These are phyloP conservation scores for Hyperoplus immaculatus DNA, from an alignment of 2,797 vertebrate species.

Conservation along the genomic window DNA sequence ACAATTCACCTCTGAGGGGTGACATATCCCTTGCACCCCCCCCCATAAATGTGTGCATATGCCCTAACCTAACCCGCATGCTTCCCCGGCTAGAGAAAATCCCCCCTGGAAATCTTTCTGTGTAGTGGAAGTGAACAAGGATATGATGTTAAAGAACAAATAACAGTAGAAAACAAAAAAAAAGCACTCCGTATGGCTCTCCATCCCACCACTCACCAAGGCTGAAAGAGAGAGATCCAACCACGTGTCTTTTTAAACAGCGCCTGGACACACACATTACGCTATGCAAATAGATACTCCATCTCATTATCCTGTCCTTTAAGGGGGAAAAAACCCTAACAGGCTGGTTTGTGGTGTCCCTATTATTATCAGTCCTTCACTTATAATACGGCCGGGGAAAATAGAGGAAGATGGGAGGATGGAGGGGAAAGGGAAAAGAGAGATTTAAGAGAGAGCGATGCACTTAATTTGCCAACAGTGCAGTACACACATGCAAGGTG, in stretches of 20 bases:
- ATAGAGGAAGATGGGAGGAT: constrained; percentile 44
- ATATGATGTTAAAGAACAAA: not conserved
- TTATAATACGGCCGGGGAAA: constrained; percentile 67
- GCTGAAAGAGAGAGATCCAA: constrained; percentile 51
- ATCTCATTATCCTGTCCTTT: constrained; percentile 88
- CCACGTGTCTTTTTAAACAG: constrained; percentile 75
- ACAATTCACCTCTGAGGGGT: too few relatives aligned
- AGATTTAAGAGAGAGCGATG: constrained; percentile 39
- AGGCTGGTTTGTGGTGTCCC: constrained; percentile 76
- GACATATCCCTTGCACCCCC: too few relatives aligned
- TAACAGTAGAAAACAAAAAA: constrained; percentile 14
- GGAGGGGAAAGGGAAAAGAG: constrained; percentile 16
- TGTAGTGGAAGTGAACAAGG: constrained; percentile 7
- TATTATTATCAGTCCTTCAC: constrained; percentile 77
- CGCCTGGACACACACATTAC: constrained; percentile 84
- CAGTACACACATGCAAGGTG: constrained; percentile 6
- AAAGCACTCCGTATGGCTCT: constrained; percentile 10
- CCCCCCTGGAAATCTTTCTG: too few relatives aligned
- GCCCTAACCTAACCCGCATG: not conserved
- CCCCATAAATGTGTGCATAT: too few relatives aligned
- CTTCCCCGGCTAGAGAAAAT: not conserved
- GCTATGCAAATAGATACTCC: constrained; percentile 85
- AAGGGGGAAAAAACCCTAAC: constrained; percentile 70
- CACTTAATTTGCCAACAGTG: constrained; percentile 37
- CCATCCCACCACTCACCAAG: constrained; percentile 23